Percentiles rank a stretch among this genome's conserved stretches.
Evolutionary conservation across 1,140 invertebrate genomes (phyloP).

Genomic region (Melitaea cinxia): DNA sequence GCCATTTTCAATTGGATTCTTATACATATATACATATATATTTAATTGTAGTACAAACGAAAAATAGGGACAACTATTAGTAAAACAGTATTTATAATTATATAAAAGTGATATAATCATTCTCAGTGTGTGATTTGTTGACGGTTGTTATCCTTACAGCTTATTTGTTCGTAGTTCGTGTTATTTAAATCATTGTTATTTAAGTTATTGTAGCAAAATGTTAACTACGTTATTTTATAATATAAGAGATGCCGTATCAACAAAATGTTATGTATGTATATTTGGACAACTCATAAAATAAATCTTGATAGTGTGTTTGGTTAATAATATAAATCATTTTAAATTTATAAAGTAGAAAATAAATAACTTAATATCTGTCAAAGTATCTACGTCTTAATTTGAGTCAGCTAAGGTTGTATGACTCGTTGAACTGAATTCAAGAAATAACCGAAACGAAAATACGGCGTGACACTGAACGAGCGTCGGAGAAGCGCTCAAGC

Average conservation of each 20-base stretch:
- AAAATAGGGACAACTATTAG: too few relatives aligned
- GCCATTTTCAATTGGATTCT: too few relatives aligned
- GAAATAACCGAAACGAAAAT: too few relatives aligned
- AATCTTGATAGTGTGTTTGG: neutral
- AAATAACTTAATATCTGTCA: neutral
- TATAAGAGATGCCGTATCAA: neutral
- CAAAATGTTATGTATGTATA: neutral
- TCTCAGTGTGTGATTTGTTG: conserved; percentile 7
- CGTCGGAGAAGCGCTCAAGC: too few relatives aligned
- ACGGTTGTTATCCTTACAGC: conserved; percentile 8
- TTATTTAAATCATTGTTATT: conserved; percentile 6
- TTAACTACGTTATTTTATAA: conserved; percentile 9
- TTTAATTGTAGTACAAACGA: neutral
- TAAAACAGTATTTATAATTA: neutral
- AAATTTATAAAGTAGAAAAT: neutral
- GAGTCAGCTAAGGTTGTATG: neutral
- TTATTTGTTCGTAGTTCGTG: conserved; percentile 11
- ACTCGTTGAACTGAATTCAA: too few relatives aligned
- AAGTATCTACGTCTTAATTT: conserved; percentile 9
- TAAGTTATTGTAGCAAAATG: conserved; percentile 17
- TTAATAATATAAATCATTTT: neutral
- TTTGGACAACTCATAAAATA: neutral
- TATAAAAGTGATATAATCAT: neutral
- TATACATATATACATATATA: neutral
- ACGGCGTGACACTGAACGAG: too few relatives aligned